phyloP scores from a whole-genome alignment of 2,113 vertebrate genomes.

The Pluvialis apricaria region DNA sequence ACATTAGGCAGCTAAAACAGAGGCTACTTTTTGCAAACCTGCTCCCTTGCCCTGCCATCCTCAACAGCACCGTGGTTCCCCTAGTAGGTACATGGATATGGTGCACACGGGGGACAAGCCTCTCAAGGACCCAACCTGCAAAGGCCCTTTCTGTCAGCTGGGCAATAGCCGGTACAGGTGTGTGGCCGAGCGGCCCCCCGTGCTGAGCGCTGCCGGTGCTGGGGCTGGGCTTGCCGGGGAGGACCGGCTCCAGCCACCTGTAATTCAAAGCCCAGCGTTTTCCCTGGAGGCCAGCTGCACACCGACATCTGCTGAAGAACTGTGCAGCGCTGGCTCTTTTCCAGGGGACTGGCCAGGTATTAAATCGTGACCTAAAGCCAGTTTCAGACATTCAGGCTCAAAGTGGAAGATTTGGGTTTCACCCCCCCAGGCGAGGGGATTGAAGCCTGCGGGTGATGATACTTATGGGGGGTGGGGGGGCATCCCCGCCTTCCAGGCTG shows the following conservation, averaged over 20 bases:
- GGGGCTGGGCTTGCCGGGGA: not conserved
- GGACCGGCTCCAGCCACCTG: not conserved
- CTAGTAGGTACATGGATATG: accelerated
- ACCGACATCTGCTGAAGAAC: not conserved
- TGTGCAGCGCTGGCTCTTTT: not conserved
- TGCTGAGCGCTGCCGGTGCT: accelerated
- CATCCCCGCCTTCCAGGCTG: not conserved
- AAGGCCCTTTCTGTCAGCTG: not conserved
- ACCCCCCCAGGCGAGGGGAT: not conserved
- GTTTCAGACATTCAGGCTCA: not conserved
- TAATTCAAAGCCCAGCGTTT: not conserved
- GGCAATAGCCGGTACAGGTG: not conserved
- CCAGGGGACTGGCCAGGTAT: not conserved
- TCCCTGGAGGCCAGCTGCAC: not conserved
- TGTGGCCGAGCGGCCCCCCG: accelerated
- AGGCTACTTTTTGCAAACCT: not conserved
- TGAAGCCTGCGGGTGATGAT: not conserved
- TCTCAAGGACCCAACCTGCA: not conserved
- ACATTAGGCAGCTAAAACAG: not conserved
- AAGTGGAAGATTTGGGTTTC: not conserved
- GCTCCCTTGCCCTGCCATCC: no score
- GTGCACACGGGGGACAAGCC: accelerated
- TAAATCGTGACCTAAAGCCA: not conserved
- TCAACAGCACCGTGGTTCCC: not conserved
- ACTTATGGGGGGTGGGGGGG: not conserved